Evolutionary conservation across 2,113 vertebrate species (phyloP), one percentile per base, ranked within the genome.

Genomic region (Platichthys stellatus): DNA sequence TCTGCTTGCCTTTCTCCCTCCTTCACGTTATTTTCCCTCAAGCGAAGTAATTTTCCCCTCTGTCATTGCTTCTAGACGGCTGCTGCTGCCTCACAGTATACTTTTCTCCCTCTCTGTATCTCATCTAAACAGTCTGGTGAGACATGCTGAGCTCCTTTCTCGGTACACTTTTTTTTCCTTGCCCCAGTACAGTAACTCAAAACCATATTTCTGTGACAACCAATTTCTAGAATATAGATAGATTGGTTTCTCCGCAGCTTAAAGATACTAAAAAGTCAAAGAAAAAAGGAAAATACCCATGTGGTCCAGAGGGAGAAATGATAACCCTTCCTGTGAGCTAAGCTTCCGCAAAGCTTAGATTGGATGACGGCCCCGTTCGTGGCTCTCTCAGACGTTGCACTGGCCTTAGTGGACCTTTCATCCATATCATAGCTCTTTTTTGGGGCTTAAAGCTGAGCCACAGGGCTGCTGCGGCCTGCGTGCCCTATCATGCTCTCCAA

Each of bases 331-430:
- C 63, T 70, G 74, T 69, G 67, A 58, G 31, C 60, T 74, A 58
- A 87, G 68, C 60, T 45, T 60, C 60, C 60, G 51, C 74, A 83
- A 76, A 82, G 80, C 73, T 85, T 66, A 45, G 62, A 74, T 78
- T 87, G 76, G 87, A 83, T 53, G 81, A 56, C 70, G 54, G 62
- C 78, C 76, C 21, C 63, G 53, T 74, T 70, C 66, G 24, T 5
- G 26, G 62, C 76, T 60, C 45, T 80, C 71, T 45, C 62, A 76
- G 87, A 74, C 12, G 49, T 67, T 75, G 63, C 70, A 11, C 3
- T 76, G 86, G 86, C 89, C 85, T 84, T 20, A 58, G 69, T 28
- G 63, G 86, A 88, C 69, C 72, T 91, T 91, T 93, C 75, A 92
- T 91, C 82, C 38, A 1, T 66, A 58, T 63, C 83, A 54, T n/a